Base-by-base conservation (phyloP, 2,113 vertebrate species). In the Ranitomeya variabilis region DNA sequence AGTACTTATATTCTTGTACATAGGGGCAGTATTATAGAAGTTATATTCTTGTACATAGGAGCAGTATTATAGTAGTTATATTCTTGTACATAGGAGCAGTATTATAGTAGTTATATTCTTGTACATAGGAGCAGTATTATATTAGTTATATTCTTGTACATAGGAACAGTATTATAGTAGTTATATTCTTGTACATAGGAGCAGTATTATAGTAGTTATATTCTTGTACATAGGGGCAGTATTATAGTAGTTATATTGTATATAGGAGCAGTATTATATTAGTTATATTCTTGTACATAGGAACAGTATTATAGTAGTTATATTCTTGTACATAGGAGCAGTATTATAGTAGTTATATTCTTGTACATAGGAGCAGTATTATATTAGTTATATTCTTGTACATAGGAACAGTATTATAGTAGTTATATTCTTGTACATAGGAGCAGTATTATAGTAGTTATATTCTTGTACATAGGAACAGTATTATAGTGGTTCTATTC, bases 171-270 rank as follows among this genome's bases (percentile, higher is more conserved):
- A 66, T 66, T 66, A n/a, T 66, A 66, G 64, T n/a, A 66, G 64
- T 66, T n/a, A 66, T 66, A 66, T 66, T 66, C 64, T 66, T 66
- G 64, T 66, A 66, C 18, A 21, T n/a, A 66, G 64, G 64, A 66
- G 64, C 64, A 66, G 64, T 66, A 66, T 66, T 66, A 66, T 66
- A n/a, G 64, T n/a, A 66, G 64, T 69, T 69, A 69, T 69, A 69
- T 69, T 69, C 66, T 31, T 31, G 26, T 31, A 31, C 26, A 31
- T 31, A 31, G 26, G 2, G 2, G 26, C 26, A 31, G 26, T 12
- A 66, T 66, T 66, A n/a, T 69, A 69, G 66, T 69, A 69, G 66
- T 69, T 69, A 69, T 69, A 26, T 69, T 26, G 66, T 69, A 26
- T 6, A 69, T 26, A 69, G n/a, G 66, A 5, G n/a, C 10, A 11